Conservation (phyloP, 2,113 vertebrate genomes). For the Carassius carassius region DNA sequence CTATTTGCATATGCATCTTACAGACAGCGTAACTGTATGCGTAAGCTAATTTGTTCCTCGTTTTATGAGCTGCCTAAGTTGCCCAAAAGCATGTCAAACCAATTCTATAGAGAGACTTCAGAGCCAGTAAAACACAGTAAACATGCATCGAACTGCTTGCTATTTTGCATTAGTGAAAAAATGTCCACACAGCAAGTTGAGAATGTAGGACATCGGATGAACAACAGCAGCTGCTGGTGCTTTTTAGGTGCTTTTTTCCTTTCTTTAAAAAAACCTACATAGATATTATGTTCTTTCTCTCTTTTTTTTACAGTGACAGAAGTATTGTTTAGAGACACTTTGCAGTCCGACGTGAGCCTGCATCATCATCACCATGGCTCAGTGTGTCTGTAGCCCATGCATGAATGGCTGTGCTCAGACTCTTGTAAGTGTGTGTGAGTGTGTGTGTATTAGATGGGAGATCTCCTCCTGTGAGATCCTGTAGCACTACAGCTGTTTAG, state of each 20-base stretch:
- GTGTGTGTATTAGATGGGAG: not conserved
- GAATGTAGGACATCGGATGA: constrained; percentile 9
- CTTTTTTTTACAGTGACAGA: no score
- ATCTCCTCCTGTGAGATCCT: constrained; percentile 13
- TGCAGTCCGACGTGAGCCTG: not conserved
- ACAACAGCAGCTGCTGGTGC: not conserved
- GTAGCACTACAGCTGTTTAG: not conserved
- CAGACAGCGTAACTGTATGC: not conserved
- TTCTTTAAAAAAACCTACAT: no score
- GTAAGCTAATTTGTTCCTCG: constrained; percentile 23
- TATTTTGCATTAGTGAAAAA: constrained; percentile 15
- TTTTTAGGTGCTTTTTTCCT: no score
- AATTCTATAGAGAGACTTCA: constrained; percentile 17
- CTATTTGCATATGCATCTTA: not conserved
- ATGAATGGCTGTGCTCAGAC: not conserved
- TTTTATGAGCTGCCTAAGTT: constrained; percentile 14
- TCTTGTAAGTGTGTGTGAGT: not conserved
- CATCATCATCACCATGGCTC: not conserved
- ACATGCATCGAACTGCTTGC: constrained; percentile 10
- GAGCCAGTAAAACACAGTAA: constrained; percentile 5
- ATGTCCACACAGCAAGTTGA: constrained; percentile 14
- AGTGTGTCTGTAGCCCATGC: not conserved
- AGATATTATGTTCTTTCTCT: no score
- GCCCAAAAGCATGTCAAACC: constrained; percentile 12
- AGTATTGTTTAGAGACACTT: not conserved